Conservation (phyloP, 2,797 vertebrate species). For the Rhinella marina region DNA sequence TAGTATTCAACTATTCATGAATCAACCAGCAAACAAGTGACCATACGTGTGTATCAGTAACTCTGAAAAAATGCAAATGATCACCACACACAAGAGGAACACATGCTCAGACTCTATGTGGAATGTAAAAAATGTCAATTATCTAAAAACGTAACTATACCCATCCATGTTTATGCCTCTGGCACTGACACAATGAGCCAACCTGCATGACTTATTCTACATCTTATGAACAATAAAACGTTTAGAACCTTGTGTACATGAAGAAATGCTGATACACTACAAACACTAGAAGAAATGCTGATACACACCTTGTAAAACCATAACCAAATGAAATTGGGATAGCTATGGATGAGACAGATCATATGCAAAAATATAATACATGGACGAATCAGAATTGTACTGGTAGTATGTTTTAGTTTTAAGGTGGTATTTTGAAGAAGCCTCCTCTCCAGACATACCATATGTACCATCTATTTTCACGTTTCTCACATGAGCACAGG, state of each 20-base stretch:
- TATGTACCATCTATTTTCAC: neutral
- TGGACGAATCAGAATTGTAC: neutral
- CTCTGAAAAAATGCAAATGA: conserved; percentile 27
- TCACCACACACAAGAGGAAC: conserved; percentile 32
- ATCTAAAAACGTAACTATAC: conserved; percentile 45
- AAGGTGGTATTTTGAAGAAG: neutral
- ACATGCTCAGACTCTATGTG: conserved; percentile 50
- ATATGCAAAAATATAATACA: neutral
- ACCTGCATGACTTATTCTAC: conserved; percentile 34
- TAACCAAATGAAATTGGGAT: neutral
- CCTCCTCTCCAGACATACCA: neutral
- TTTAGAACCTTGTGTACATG: neutral
- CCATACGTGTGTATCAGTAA: conserved; percentile 5
- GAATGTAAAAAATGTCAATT: conserved; percentile 57
- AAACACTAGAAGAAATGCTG: neutral
- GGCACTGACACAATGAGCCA: conserved; percentile 42
- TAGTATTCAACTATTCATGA: neutral
- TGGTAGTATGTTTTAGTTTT: neutral
- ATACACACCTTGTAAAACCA: neutral
- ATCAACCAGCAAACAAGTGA: neutral
- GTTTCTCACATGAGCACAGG: neutral
- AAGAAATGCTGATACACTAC: neutral
- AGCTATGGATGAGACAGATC: neutral
- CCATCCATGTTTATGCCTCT: conserved; percentile 49
- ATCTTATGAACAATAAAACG: conserved; percentile 12